Conservation (phyloP, 2,888 invertebrate genomes). For the Drosophila demipolita region DNA sequence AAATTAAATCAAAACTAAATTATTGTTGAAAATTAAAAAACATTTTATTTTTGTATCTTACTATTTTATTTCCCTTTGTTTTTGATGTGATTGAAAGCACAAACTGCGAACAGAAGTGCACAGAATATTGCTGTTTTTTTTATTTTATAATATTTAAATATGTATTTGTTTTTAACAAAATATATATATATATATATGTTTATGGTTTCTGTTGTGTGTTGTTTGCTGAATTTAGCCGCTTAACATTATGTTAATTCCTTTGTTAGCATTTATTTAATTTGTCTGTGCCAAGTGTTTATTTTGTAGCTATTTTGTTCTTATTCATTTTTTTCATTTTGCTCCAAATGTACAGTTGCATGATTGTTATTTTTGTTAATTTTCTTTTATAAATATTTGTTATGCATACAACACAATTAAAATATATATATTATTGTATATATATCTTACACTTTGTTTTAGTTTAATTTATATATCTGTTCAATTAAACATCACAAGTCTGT, state of each 20-base stretch:
- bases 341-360: slow-evolving; percentile 39
- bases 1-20: neutral
- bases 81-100: slow-evolving; percentile 57
- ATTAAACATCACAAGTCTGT: slow-evolving; percentile 71
- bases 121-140: slow-evolving; percentile 39
- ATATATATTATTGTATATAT: slow-evolving; percentile 47
- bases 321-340: slow-evolving; percentile 43
- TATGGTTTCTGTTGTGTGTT: slow-evolving; percentile 5
- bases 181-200: slow-evolving; percentile 28
- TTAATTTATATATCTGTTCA: slow-evolving; percentile 39
- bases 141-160: slow-evolving; percentile 18
- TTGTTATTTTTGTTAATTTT: slow-evolving; percentile 46
- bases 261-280: slow-evolving; percentile 41
- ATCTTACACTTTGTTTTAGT: slow-evolving; percentile 53
- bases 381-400: slow-evolving; percentile 47
- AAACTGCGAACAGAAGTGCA: slow-evolving; percentile 69
- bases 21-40: neutral
- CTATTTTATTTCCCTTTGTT: slow-evolving; percentile 57
- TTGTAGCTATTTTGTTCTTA: slow-evolving; percentile 33
- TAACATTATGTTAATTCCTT: slow-evolving; percentile 39
- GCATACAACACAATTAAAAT: slow-evolving; percentile 57
- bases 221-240: slow-evolving; percentile 23
- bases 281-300: slow-evolving; percentile 34
- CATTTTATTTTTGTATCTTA: slow-evolving; percentile 28
- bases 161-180: slow-evolving; percentile 56